phyloP scores from a whole-genome alignment of 2,888 invertebrate species.

The Chaitophorus viminalis region DNA sequence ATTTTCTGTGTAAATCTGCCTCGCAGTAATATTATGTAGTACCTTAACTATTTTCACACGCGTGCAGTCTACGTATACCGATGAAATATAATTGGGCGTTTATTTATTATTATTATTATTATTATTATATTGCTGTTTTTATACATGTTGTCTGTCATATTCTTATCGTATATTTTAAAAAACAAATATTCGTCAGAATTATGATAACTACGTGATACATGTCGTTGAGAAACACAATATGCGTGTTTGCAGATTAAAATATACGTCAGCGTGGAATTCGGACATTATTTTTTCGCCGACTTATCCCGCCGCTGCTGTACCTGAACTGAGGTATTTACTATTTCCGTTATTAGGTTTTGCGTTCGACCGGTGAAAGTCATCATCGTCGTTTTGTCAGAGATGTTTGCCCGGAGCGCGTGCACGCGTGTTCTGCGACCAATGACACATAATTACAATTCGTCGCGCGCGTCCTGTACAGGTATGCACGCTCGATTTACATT shows the following conservation, averaged over 20 bases:
- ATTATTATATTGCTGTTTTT: background rate
- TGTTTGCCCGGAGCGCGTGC: background rate
- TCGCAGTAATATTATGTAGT: background rate
- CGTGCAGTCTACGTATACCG: background rate
- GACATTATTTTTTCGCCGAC: background rate
- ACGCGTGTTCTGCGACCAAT: slow-evolving; percentile 17
- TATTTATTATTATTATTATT: background rate
- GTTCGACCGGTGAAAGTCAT: slow-evolving; percentile 17
- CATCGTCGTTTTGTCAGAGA: background rate
- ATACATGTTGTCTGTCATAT: background rate
- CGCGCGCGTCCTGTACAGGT: background rate
- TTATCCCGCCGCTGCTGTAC: background rate
- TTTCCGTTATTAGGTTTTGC: slow-evolving; percentile 18
- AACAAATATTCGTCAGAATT: background rate
- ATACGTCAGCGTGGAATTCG: background rate
- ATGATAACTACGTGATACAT: background rate
- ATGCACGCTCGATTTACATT: background rate
- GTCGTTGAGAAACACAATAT: background rate
- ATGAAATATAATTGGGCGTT: background rate
- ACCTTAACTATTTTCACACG: background rate
- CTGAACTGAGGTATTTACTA: background rate
- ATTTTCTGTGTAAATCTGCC: background rate
- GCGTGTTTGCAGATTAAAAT: no score
- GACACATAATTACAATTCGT: background rate
- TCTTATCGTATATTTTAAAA: background rate